Conservation (phyloP, 2,888 invertebrate genomes). For the Noctuana brunneofusca region DNA sequence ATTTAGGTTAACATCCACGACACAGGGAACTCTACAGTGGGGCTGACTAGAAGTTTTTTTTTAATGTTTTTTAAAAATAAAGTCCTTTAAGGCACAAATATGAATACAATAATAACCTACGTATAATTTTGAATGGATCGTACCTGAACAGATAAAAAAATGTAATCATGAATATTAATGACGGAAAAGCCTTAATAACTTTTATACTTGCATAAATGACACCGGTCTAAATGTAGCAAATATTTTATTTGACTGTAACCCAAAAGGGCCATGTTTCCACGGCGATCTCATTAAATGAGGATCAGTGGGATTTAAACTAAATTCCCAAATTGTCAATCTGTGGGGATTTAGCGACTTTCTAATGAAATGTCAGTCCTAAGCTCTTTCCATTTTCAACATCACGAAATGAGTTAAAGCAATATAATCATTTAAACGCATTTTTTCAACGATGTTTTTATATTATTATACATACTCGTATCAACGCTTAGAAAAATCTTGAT, state of each 20-base stretch:
- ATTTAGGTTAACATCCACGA: too few relatives aligned
- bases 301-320: slow-evolving; percentile 12
- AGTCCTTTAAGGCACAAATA: too few relatives aligned
- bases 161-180: too few relatives aligned
- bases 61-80: too few relatives aligned
- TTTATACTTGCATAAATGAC: not conserved
- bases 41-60: too few relatives aligned
- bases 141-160: too few relatives aligned
- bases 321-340: slow-evolving; percentile 11
- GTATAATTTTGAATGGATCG: too few relatives aligned
- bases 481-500: too few relatives aligned
- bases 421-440: not conserved
- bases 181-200: not conserved
- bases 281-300: slow-evolving; percentile 13
- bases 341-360: slow-evolving; percentile 3
- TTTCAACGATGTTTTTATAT: too few relatives aligned
- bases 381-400: not conserved
- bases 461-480: too few relatives aligned
- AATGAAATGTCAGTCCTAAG: slow-evolving; percentile 6
- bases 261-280: not conserved
- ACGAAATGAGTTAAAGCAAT: not conserved
- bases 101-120: too few relatives aligned
- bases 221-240: not conserved
- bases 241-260: not conserved
- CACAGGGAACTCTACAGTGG: too few relatives aligned